phyloP scores from a whole-genome alignment of 2,113 vertebrate species.

The Craseonycteris thonglongyai region DNA sequence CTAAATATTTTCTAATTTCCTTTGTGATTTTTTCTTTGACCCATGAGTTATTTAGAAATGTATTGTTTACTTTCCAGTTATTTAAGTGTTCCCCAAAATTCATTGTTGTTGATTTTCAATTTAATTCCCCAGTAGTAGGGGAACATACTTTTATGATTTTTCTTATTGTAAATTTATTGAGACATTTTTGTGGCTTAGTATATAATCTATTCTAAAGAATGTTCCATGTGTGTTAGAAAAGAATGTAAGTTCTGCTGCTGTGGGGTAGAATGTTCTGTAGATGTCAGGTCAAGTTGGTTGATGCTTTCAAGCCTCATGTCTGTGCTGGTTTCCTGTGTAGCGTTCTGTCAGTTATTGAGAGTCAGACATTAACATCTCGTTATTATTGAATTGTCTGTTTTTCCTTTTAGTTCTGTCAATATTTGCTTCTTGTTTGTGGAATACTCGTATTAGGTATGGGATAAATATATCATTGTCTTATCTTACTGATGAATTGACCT shows the following conservation, averaged over 20 bases:
- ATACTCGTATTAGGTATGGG: neutral
- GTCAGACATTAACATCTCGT: neutral
- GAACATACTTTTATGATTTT: neutral
- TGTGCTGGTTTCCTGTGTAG: neutral
- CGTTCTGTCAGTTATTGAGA: neutral
- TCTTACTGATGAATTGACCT: neutral
- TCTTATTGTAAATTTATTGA: conserved; percentile 16
- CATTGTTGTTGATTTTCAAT: neutral
- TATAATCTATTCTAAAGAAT: neutral
- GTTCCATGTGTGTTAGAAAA: neutral
- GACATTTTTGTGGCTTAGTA: neutral
- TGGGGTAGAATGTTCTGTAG: neutral
- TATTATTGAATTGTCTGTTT: neutral
- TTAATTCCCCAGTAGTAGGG: neutral
- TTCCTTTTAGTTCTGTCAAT: neutral
- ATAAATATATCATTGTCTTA: neutral
- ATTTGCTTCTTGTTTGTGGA: neutral
- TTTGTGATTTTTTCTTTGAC: conserved; percentile 4
- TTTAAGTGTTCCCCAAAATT: neutral
- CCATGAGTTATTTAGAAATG: neutral
- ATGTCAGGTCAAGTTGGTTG: neutral
- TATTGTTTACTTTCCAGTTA: neutral
- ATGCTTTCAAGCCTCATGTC: neutral
- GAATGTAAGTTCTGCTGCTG: neutral
- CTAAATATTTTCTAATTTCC: neutral